phyloP scores from a whole-genome alignment of 1,140 invertebrate species.

The Caenorhabditis brenneri region DNA sequence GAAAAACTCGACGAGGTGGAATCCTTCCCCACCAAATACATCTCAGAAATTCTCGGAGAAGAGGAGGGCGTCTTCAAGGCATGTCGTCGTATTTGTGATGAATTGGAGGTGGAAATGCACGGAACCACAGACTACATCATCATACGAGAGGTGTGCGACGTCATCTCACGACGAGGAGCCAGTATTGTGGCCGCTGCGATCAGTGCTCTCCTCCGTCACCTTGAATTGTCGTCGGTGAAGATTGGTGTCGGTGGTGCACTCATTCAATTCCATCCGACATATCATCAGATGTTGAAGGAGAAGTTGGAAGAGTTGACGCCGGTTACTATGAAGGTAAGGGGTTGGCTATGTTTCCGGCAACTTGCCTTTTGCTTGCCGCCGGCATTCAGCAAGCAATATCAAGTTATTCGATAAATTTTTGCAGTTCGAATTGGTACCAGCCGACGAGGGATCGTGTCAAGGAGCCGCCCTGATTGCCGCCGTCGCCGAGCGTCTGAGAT shows the following conservation, averaged over 20 bases:
- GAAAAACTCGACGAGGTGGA: slow-evolving; percentile 65
- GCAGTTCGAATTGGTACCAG: slow-evolving; percentile 69
- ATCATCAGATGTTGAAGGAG: slow-evolving; percentile 64
- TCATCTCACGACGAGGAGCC: slow-evolving; percentile 65
- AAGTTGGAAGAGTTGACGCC: slow-evolving; percentile 66
- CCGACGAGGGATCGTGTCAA: slow-evolving; percentile 68
- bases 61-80: slow-evolving; percentile 64
- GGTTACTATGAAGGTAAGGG: slow-evolving; percentile 58
- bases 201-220: slow-evolving; percentile 65
- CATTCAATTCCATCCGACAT: slow-evolving; percentile 70
- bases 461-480: slow-evolving; percentile 69
- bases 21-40: slow-evolving; percentile 70
- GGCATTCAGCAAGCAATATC: too few relatives aligned
- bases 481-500: slow-evolving; percentile 65
- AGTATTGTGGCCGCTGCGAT: slow-evolving; percentile 70
- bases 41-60: slow-evolving; percentile 68
- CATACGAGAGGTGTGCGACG: slow-evolving; percentile 68
- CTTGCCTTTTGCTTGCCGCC: too few relatives aligned
- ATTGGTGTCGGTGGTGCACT: slow-evolving; percentile 70
- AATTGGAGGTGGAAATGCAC: slow-evolving; percentile 68
- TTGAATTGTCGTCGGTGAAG: slow-evolving; percentile 62
- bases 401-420: too few relatives aligned
- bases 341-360: background rate
- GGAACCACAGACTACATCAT: slow-evolving; percentile 67
- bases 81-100: slow-evolving; percentile 69